Evolutionary conservation across 2,797 vertebrate species (phyloP), one percentile per base, ranked within the genome.

Genomic region (Knipowitschia caucasica): DNA sequence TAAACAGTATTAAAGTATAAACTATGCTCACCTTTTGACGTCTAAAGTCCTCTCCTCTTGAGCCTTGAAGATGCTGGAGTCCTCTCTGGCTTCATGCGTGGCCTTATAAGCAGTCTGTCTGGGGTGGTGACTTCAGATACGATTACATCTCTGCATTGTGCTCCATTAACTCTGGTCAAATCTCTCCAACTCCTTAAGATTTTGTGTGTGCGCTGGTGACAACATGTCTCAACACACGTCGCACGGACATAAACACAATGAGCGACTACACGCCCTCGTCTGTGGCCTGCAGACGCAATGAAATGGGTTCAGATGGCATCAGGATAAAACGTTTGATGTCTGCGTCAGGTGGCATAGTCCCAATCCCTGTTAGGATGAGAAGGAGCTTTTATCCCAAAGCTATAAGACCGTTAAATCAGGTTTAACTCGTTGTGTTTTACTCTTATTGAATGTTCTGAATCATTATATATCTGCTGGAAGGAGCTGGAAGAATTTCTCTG

Each of bases 51-150:
- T 21, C 24, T 55, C 47, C 11, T 50, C 6, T 50, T 54, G 27
- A 20, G 59, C 47, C 6, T 50, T 54, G 27, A 20, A 57, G 53
- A 49, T 54, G 55, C 11, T 14, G 43, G 53, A 14, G 20, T 34
- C 50, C 36, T 27, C 52, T 60, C 53, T 56, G 82, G 60, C 40
- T 53, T 14, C 27, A 34, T 7, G 20, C 20, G 21, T 34, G 46
- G 9, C 18, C 29, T 23, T 89, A 82, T 92, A 89, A 91, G 87
- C 91, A 89, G 83, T 58, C 74, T 65, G 59, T 68, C 52, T 59
- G 64, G 91, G 89, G 87, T 89, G 90, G 89, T 42, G 56, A 43
- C 23, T 25, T 23, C 67, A 49, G 59, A 53, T 59, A 31, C 58
- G 77, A 80, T 83, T 78, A 78, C 57, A 72, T 68, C 53, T 54